Base-by-base conservation (phyloP, 1,140 invertebrate species). In the Macrobrachium nipponense region DNA sequence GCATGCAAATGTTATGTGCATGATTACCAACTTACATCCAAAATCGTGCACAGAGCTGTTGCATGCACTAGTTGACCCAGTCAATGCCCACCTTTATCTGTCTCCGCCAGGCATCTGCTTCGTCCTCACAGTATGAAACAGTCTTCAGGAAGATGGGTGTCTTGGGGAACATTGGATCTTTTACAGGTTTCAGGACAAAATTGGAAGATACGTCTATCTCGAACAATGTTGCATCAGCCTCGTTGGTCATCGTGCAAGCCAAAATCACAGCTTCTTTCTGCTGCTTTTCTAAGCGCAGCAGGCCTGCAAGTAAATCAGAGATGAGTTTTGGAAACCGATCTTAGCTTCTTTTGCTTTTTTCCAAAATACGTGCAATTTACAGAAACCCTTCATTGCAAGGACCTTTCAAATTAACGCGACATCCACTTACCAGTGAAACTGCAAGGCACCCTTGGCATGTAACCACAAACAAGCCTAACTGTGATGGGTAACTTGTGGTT, bases 201-300 rank as follows among this genome's bases (percentile, higher is more conserved):
- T 90, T 89, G 23, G 90, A 90, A 79, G 91, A 90, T 17, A 90
- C 83, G 59, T 92, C 91, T 79, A 91, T 90, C 89, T 92, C 91
- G 12, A 92, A 89, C 60, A 92, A 88, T 3, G 89, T 89, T 10
- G 90, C 90, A 17, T 88, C 72, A 66, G 90, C 90, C 44, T 91
- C 90, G 36, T 90, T 88, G n/a, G 90, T 89, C 73, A 91, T 87
- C 10, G 91, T 91, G 76, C 91, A 91, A 6, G 90, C 91, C 73
- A 92, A 86, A 43, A 92, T 90, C 10, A 92, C 90, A 18, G 90
- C 90, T 82, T 92, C 91, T 15, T 89, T 90, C 15, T 90, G 89
- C 7, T 89, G 89, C 76, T 89, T 89, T 72, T 91, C 90, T 36
- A 92, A 80, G 43, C 90, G 88, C 14, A 92, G 78, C n/a, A 89